phyloP scores from a whole-genome alignment of 2,113 vertebrate species.

The Hippocampus abdominalis region DNA sequence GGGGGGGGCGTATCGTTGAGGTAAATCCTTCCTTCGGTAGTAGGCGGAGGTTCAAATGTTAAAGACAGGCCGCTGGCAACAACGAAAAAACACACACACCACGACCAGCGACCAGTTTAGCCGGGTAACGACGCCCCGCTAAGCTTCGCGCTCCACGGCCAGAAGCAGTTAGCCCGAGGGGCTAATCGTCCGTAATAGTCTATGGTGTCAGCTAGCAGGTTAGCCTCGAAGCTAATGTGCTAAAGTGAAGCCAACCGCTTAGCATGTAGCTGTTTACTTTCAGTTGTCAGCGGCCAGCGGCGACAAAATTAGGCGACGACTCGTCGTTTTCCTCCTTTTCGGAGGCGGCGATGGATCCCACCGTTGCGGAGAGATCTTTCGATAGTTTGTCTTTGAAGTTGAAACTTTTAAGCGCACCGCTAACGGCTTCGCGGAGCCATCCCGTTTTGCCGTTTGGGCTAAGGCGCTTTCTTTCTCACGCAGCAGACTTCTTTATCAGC shows the following conservation, averaged over 20 bases:
- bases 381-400: background rate
- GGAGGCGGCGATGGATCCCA: background rate
- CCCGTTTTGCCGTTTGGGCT: slow-evolving; percentile 14
- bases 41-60: background rate
- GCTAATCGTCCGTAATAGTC: slow-evolving; percentile 15
- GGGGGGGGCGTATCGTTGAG: slow-evolving; percentile 26
- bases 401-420: slow-evolving; percentile 44
- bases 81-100: slow-evolving; percentile 12
- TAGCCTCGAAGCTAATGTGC: slow-evolving; percentile 6
- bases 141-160: background rate
- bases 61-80: slow-evolving; percentile 18
- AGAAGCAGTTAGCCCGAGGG: slow-evolving; percentile 23
- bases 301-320: background rate
- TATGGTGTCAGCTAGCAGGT: slow-evolving; percentile 16
- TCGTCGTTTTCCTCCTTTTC: background rate
- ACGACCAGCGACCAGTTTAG: slow-evolving; percentile 13
- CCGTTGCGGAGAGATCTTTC: background rate
- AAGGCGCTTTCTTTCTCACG: slow-evolving; percentile 35
- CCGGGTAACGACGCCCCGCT: slow-evolving; percentile 26
- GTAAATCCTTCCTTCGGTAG: slow-evolving; percentile 3
- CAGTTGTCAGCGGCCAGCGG: slow-evolving; percentile 57
- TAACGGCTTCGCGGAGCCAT: slow-evolving; percentile 40
- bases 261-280: slow-evolving; percentile 57
- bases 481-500: slow-evolving; percentile 35
- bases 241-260: slow-evolving; percentile 36